Evolutionary conservation across 23 tunicate species (phyloP).

Genomic region (Ascidia mentula): DNA sequence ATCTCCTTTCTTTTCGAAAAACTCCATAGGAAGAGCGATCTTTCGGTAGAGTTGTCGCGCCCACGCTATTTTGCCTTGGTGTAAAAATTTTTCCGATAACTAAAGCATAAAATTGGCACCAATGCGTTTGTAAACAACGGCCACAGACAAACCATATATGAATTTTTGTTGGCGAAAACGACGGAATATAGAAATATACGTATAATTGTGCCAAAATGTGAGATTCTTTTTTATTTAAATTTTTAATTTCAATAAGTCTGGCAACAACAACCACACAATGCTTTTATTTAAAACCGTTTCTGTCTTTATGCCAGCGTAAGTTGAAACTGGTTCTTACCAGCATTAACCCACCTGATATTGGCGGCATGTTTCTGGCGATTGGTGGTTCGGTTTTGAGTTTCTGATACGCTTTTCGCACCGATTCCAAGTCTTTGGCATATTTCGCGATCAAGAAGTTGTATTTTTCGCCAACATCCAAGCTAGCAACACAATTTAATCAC

Average conservation of each 20-base stretch:
- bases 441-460: constrained; percentile 54
- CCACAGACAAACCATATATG: no score
- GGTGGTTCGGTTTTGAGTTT: constrained; percentile 96
- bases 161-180: no score
- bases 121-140: no score
- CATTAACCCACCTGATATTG: constrained; percentile 64
- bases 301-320: not conserved
- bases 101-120: no score
- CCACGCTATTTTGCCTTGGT: constrained; percentile 89
- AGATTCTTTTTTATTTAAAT: no score
- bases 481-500: no score
- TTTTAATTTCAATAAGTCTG: no score
- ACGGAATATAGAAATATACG: no score
- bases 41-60: constrained; percentile 88
- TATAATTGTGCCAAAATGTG: no score
- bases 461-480: constrained; percentile 82
- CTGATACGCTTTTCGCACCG: constrained; percentile 80
- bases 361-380: constrained; percentile 93
- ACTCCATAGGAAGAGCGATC: constrained; percentile 77
- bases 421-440: constrained; percentile 82
- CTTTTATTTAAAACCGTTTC: not conserved
- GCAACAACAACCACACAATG: not conserved
- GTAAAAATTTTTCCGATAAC: not conserved
- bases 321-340: not conserved
- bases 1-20: constrained; percentile 55